These are phyloP conservation scores for Atta cephalotes DNA, from an alignment of 1,140 invertebrate species.

Conservation along the genomic window DNA sequence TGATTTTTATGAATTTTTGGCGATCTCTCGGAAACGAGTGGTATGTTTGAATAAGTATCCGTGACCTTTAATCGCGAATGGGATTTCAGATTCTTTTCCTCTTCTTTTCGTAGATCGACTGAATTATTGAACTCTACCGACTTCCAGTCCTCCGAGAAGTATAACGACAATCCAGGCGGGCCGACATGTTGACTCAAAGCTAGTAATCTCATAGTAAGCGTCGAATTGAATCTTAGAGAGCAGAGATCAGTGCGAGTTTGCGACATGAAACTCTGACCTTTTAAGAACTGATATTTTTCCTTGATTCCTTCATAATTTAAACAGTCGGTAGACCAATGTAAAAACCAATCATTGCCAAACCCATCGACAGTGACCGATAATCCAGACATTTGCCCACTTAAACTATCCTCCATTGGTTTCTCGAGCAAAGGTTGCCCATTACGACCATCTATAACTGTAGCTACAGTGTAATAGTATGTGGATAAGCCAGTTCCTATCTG, in stretches of 20 bases:
- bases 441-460: constrained; percentile 90
- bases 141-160: constrained; percentile 83
- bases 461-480: constrained; percentile 91
- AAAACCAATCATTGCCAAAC: constrained; percentile 90
- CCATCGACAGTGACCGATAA: constrained; percentile 89
- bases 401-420: constrained; percentile 89
- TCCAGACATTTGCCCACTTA: constrained; percentile 90
- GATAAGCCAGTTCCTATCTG: constrained; percentile 92
- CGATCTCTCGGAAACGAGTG: constrained; percentile 68
- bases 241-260: constrained; percentile 91
- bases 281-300: constrained; percentile 81
- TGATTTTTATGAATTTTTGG: constrained; percentile 55
- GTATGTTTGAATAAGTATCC: constrained; percentile 49
- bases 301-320: constrained; percentile 84
- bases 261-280: constrained; percentile 88
- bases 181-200: constrained; percentile 90
- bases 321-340: constrained; percentile 92
- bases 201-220: constrained; percentile 89
- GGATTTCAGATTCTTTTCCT: constrained; percentile 79
- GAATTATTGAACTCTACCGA: constrained; percentile 85
- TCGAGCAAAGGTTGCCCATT: constrained; percentile 89
- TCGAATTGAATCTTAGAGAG: constrained; percentile 90
- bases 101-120: constrained; percentile 81
- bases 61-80: constrained; percentile 67
- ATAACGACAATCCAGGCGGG: constrained; percentile 89